Evolutionary conservation across 1,140 invertebrate genomes (phyloP).

Genomic region (Telenomus remus): DNA sequence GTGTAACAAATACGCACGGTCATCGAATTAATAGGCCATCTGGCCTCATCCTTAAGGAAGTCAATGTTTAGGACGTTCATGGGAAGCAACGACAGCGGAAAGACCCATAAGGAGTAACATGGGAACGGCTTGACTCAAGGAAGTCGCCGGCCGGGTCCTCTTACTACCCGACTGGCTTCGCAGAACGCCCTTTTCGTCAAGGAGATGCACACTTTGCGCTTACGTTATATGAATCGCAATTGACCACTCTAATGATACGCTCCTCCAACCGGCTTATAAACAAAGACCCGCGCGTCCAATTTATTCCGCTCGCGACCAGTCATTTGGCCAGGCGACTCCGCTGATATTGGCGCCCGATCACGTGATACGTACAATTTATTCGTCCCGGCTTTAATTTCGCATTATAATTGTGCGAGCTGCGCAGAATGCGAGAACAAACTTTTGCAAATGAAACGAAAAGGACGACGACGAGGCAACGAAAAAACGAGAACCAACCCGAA

Average conservation of each 20-base stretch:
- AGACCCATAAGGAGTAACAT: conserved; percentile 72
- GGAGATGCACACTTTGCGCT: conserved; percentile 52
- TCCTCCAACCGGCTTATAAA: conserved; percentile 43
- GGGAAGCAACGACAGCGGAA: conserved; percentile 75
- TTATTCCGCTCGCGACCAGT: conserved; percentile 37
- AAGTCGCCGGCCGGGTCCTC: conserved; percentile 56
- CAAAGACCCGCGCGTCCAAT: conserved; percentile 41
- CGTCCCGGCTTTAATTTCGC: too few relatives aligned
- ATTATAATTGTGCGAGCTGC: too few relatives aligned
- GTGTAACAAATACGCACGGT: conserved; percentile 59
- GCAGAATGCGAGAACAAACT: too few relatives aligned
- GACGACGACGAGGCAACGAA: too few relatives aligned
- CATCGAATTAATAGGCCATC: conserved; percentile 74
- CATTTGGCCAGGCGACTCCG: conserved; percentile 2
- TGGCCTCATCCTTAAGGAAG: conserved; percentile 73
- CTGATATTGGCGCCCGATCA: too few relatives aligned
- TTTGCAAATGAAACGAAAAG: too few relatives aligned
- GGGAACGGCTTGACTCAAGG: conserved; percentile 69
- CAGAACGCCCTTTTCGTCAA: conserved; percentile 52
- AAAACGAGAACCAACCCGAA: too few relatives aligned
- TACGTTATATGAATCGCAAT: conserved; percentile 54
- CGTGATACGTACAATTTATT: conserved; percentile 1
- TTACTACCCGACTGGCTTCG: conserved; percentile 52
- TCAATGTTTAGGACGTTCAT: conserved; percentile 76
- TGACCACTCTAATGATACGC: conserved; percentile 48